Base-by-base conservation (phyloP, 2,888 invertebrate species). In the Gandaritis pyraliata region DNA sequence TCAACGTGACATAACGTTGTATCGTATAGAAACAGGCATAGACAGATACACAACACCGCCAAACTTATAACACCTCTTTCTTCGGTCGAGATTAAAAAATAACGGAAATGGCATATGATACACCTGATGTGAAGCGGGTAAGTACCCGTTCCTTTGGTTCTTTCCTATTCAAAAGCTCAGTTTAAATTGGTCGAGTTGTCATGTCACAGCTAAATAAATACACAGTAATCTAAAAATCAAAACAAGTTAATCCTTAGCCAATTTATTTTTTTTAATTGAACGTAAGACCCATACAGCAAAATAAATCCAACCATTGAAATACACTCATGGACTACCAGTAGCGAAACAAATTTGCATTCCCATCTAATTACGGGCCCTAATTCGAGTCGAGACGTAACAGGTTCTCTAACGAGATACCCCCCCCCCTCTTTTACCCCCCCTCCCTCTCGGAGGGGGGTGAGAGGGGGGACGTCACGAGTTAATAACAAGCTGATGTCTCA, bases 401-500 rank as follows among this genome's bases (percentile, higher is more conserved):
- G 74, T 77, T 71, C 62, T 61, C 63, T 69, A 66, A 65, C 70
- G 68, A 65, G 70, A 48, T 50, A 45, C 36, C 54, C 54, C 49
- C 29, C 8, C 38, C 7, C 56, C 33, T 41, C 8, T 29, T 29
- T 8, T 11, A 33, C 15, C 46, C 30, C 55, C 54, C 15, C 30
- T 54, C 54, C 15, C 13, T n/a, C n/a, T n/a, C 29, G 10, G 47
- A 39, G 63, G 43, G 54, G 15, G 49, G 50, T 43, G 55, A 60
- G 39, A 8, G 65, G 65, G 69, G 68, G 72, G 66, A 73, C 72
- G 64, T 69, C 71, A 67, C 76, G 72, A 69, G 69, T 38, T 87
- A 87, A 86, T 87, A 23, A 83, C 85, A 74, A 80, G 69, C 86
- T 92, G 92, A 93, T 92, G 92, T 92, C 92, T 93, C 92, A 92